phyloP scores from a whole-genome alignment of 2,797 vertebrate genomes.

The Acanthornis magna region DNA sequence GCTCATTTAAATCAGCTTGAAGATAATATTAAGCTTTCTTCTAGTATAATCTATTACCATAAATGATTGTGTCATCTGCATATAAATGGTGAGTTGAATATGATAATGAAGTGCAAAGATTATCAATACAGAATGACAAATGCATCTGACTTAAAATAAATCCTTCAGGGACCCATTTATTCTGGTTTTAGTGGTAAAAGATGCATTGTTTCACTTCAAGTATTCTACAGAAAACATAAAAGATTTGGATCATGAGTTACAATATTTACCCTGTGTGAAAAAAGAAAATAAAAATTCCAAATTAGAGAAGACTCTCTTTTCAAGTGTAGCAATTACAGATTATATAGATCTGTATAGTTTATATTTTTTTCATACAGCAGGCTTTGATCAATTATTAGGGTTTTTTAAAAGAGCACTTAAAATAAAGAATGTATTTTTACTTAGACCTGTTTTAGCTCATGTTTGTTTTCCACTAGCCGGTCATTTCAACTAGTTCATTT shows the following conservation, averaged over 20 bases:
- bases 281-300: background rate
- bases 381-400: background rate
- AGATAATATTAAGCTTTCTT: slow-evolving; percentile 79
- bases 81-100: slow-evolving; percentile 72
- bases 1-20: slow-evolving; percentile 78
- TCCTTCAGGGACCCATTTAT: slow-evolving; percentile 60
- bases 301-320: slow-evolving; percentile 40
- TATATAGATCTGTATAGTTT: background rate
- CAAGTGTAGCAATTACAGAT: slow-evolving; percentile 59
- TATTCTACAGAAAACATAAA: slow-evolving; percentile 64
- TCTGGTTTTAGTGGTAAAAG: slow-evolving; percentile 57
- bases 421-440: background rate
- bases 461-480: background rate
- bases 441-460: background rate
- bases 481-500: slow-evolving; percentile 41
- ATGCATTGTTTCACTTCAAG: slow-evolving; percentile 67
- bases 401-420: background rate
- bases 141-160: slow-evolving; percentile 71
- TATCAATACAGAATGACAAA: slow-evolving; percentile 76
- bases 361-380: background rate
- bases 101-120: slow-evolving; percentile 74
- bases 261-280: slow-evolving; percentile 36
- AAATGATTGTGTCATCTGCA: slow-evolving; percentile 77
- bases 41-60: slow-evolving; percentile 74
- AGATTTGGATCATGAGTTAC: slow-evolving; percentile 18